These are phyloP conservation scores for Zingel zingel DNA, from an alignment of 2,113 vertebrate species.

Conservation along the genomic window DNA sequence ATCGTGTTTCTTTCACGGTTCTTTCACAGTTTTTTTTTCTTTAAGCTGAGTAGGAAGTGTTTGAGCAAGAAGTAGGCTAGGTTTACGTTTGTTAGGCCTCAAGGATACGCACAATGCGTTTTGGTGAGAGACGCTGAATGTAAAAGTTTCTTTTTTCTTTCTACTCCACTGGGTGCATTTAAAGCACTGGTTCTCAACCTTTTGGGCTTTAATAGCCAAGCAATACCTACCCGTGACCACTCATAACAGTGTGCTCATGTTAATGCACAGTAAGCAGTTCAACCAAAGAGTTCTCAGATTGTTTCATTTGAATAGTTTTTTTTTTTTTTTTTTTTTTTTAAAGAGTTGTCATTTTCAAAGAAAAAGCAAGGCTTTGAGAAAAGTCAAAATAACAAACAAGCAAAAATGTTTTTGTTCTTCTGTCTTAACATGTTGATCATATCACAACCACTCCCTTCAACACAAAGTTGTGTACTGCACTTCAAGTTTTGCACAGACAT, in stretches of 20 bases:
- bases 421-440: background rate
- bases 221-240: too few species aligned
- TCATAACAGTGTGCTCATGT: too few species aligned
- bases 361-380: background rate
- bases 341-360: too few species aligned
- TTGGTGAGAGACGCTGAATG: background rate
- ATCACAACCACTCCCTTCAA: background rate
- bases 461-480: background rate
- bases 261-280: too few species aligned
- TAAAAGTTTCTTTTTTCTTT: too few species aligned
- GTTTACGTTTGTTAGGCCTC: background rate
- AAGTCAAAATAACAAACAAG: conserved; percentile 5
- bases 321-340: too few species aligned
- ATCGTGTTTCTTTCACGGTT: background rate
- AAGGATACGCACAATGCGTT: background rate
- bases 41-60: background rate
- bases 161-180: too few species aligned
- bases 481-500: background rate
- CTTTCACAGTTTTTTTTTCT: background rate
- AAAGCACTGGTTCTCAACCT: too few species aligned
- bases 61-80: background rate
- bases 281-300: too few species aligned
- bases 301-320: too few species aligned
- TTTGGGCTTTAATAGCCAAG: too few species aligned
- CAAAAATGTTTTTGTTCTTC: background rate